Evolutionary conservation across 1,140 invertebrate genomes (phyloP).

Genomic region (Anastrepha obliqua): DNA sequence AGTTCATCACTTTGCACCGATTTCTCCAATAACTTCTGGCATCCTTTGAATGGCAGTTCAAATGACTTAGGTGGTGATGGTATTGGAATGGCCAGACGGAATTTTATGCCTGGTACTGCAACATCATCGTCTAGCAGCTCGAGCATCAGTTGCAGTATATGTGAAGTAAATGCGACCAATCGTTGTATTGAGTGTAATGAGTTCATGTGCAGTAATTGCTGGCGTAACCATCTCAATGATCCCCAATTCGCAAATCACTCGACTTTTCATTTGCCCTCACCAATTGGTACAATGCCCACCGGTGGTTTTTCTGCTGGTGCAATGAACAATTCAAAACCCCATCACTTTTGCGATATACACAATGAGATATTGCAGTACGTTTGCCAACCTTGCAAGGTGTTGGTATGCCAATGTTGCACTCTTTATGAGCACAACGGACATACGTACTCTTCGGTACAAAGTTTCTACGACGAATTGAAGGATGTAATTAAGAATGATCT

Average conservation of each 20-base stretch:
- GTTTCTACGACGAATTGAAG: constrained; percentile 81
- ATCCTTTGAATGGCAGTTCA: constrained; percentile 62
- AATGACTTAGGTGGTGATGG: constrained; percentile 63
- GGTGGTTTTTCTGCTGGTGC: constrained; percentile 72
- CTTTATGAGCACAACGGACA: constrained; percentile 83
- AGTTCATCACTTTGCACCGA: constrained; percentile 70
- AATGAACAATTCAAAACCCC: constrained; percentile 60
- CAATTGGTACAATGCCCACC: constrained; percentile 74
- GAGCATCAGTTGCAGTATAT: constrained; percentile 69
- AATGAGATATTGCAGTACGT: constrained; percentile 82
- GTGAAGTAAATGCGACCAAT: constrained; percentile 74
- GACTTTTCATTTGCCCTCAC: constrained; percentile 78
- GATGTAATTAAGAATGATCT: constrained; percentile 80
- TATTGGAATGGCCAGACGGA: constrained; percentile 59
- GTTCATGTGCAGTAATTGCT: constrained; percentile 84
- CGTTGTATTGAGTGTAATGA: constrained; percentile 87
- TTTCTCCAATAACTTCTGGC: constrained; percentile 69
- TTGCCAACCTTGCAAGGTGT: constrained; percentile 82
- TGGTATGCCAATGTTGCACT: constrained; percentile 84
- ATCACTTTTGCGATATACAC: constrained; percentile 79
- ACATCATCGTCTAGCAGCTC: constrained; percentile 70
- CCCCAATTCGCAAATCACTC: constrained; percentile 84
- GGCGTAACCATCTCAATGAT: constrained; percentile 82
- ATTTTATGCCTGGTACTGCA: constrained; percentile 61
- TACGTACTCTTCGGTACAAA: constrained; percentile 80